Evolutionary conservation across 2,797 vertebrate species (phyloP), one percentile per base, ranked within the genome.

Genomic region (Melanotaenia maccullochi): DNA sequence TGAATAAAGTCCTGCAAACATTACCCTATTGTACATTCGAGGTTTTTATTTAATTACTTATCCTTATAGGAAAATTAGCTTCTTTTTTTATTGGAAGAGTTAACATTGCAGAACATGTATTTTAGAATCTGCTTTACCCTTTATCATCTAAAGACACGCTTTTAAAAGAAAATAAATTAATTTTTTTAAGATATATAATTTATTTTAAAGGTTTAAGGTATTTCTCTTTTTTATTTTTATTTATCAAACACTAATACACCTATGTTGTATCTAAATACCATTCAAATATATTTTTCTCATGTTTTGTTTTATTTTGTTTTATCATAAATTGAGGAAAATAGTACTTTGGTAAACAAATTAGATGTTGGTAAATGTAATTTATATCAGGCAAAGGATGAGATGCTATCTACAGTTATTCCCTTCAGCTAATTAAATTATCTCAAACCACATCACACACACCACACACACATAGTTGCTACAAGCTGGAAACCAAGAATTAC

Each of bases 401-500:
- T 2, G 8, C 32, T 47, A 40, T 38, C n/a, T 14, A 25, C 30
- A 5, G 13, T 55, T 44, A 54, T 38, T 69, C 47, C 36, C 24
- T 56, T 58, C 1, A 68, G 70, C 49, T 33, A 18, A 42, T 76
- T 44, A 13, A 28, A 64, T 25, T 12, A 18, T 9, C 3, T 38
- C 14, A 60, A 3, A 24, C 60, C 57, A 14, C 30, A n/a, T 14
- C 28, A 24, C 22, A 59, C 30, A 68, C 56, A 60, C 8, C 32
- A 33, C 32, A 18, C 28, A n/a, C 25, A 52, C 30, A 68, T 40
- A 35, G 25, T 22, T 54, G 25, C 20, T 49, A 14, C 28, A 60
- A 69, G 22, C 8, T 72, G 35, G 58, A 75, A 76, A 60, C 11
- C 28, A 55, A 36, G 20, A 14, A 18, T n/a, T 60, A 25, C n/a